Evolutionary conservation across 2,888 invertebrate species (phyloP), one percentile per base, ranked within the genome.

Genomic region (Drosophila paucipuncta): DNA sequence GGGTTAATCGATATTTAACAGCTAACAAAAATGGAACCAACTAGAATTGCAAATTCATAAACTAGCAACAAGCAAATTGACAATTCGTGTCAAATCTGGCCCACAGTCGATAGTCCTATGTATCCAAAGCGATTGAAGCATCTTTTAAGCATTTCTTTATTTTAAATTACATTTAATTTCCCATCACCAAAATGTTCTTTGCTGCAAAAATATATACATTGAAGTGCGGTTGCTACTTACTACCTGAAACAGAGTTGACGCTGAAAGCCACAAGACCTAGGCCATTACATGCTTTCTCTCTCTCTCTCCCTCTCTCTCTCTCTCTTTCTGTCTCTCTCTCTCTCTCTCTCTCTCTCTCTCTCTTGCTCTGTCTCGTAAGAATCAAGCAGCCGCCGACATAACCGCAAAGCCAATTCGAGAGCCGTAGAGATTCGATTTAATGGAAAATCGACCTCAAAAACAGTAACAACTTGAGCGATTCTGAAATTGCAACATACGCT

Each of bases 371-470:
- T 31, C 31, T 47, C 22, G 22, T 22, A 22, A 35, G 16, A 43
- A 60, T 53, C 62, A 63, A 60, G 43, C 53, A 63, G 57, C 41
- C 62, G 63, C 53, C 57, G 54, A 73, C 66, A 74, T 70, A 76
- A 88, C 91, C 91, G 62, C 90, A 91, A 86, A 82, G 83, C 81
- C 85, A 91, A 91, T 88, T 89, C 81, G 60, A 89, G 74, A 71
- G 71, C 70, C 80, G 68, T 75, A 68, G 72, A 79, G 68, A 85
- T 82, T 88, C 89, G 91, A 79, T 88, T 82, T 88, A 91, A 91
- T 89, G 89, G 89, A 88, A 91, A 85, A 83, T 82, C 89, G 78
- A 90, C 91, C 91, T 69, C 91, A 90, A 72, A 68, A 91, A 79
- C 83, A 82, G 87, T 73, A 86, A 82, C 89, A 86, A 80, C 84